Evolutionary conservation across 1,140 invertebrate genomes (phyloP).

Genomic region (Musca domestica): DNA sequence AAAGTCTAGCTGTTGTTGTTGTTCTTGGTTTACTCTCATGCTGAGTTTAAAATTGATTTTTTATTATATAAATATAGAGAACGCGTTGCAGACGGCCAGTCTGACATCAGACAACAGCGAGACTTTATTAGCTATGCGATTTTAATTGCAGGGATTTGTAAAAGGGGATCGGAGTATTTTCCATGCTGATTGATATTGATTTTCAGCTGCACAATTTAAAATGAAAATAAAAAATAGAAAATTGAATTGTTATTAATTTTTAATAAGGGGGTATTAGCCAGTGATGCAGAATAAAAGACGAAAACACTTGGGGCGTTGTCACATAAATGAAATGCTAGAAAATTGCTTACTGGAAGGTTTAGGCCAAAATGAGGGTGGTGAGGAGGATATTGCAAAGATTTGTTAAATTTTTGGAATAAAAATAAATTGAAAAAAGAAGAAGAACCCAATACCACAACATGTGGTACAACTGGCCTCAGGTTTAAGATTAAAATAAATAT

Average conservation of each 20-base stretch:
- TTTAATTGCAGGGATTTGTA: slow-evolving; percentile 9
- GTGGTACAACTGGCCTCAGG: too few relatives aligned
- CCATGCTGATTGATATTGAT: background rate
- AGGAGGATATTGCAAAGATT: too few relatives aligned
- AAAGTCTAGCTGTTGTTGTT: background rate
- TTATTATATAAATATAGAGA: slow-evolving; percentile 16
- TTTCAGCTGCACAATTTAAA: background rate
- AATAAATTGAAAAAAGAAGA: too few relatives aligned
- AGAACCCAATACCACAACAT: too few relatives aligned
- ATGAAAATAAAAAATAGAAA: background rate
- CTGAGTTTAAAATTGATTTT: slow-evolving; percentile 14
- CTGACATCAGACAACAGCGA: background rate
- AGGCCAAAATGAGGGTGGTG: too few relatives aligned
- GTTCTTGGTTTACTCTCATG: background rate
- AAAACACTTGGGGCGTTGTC: too few relatives aligned
- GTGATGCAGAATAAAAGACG: too few relatives aligned
- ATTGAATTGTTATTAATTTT: slow-evolving; percentile 9
- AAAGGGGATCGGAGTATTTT: background rate
- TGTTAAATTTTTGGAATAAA: too few relatives aligned
- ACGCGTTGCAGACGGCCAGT: background rate
- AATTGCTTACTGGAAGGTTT: too few relatives aligned
- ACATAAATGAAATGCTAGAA: too few relatives aligned
- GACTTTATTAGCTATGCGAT: slow-evolving; percentile 6
- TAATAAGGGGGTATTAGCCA: background rate
- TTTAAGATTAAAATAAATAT: too few relatives aligned